Base-by-base conservation (phyloP, 2,797 vertebrate species). In the Lates japonicus region DNA sequence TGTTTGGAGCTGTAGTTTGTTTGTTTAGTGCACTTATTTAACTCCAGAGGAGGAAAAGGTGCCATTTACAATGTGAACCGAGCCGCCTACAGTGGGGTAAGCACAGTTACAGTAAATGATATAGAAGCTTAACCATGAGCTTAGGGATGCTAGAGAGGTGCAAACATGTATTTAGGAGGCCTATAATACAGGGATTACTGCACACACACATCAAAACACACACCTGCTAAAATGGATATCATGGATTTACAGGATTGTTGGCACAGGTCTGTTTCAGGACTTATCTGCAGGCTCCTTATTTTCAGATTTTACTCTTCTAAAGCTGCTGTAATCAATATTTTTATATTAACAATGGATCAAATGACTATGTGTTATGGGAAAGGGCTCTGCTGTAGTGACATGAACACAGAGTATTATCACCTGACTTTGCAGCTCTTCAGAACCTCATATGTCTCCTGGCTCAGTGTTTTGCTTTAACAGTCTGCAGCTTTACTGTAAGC, bases 61-160 rank as follows among this genome's bases (percentile, higher is more conserved):
- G 11, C 22, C 37, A 58, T 76, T 82, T 70, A 44, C 48, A 49
- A 33, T 0, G 39, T 46, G 63, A 39, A 71, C 22, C 16, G 29
- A 73, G 63, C 62, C 37, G 61, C 49, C 55, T 69, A 37, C 78
- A 59, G 70, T 9, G n/a, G 65, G 58, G 7, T 51, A 67, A 78
- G 60, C 60, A 29, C 82, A 85, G 78, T 66, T 60, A 69, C 63
- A 80, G 68, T 74, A 77, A 83, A 85, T 82, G 41, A 86, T 78
- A 82, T 51, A 65, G 67, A 73, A 58, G 76, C 76, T 80, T 74
- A 82, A 78, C 25, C 62, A 71, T 41, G 42, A 78, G 60, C 76
- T 78, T 58, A 52, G 42, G 19, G 74, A 80, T 61, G 65, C 70
- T 67, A 13, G 41, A 70, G 61, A 73, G 51, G 49, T 48, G 61